These are phyloP conservation scores for Tineola bisselliella DNA, from an alignment of 2,888 invertebrate genomes.

Conservation along the genomic window DNA sequence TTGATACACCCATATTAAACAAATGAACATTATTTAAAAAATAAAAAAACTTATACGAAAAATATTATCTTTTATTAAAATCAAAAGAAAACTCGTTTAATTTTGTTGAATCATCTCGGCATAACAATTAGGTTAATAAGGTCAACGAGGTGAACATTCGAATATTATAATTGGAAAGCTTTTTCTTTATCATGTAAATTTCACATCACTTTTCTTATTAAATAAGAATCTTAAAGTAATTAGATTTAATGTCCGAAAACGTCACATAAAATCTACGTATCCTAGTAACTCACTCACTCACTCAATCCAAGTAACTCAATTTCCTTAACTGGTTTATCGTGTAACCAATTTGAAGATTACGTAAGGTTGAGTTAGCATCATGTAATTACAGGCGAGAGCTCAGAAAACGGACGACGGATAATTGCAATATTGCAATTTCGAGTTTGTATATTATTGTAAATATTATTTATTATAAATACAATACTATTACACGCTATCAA, in stretches of 20 bases:
- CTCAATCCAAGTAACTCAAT: background rate
- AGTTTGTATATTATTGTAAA: background rate
- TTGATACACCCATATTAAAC: too few species aligned
- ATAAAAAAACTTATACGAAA: too few species aligned
- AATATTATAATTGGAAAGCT: background rate
- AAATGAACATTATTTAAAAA: too few species aligned
- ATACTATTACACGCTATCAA: too few species aligned
- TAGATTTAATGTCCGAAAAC: background rate
- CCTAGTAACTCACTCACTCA: background rate
- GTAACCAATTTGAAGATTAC: constrained; percentile 3
- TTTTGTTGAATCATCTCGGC: background rate
- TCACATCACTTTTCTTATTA: too few species aligned
- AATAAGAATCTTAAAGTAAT: too few species aligned
- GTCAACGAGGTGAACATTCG: background rate
- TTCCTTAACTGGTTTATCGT: background rate
- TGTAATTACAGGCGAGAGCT: background rate
- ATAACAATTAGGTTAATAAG: constrained; percentile 1
- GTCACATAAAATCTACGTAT: background rate
- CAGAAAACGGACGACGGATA: background rate
- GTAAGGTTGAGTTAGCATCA: background rate
- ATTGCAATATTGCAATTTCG: background rate
- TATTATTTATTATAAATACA: too few species aligned
- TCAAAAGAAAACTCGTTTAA: background rate
- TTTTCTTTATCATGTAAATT: background rate
- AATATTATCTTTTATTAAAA: background rate